These are phyloP conservation scores for Vanessa atalanta DNA, from an alignment of 1,140 invertebrate species.

Conservation along the genomic window DNA sequence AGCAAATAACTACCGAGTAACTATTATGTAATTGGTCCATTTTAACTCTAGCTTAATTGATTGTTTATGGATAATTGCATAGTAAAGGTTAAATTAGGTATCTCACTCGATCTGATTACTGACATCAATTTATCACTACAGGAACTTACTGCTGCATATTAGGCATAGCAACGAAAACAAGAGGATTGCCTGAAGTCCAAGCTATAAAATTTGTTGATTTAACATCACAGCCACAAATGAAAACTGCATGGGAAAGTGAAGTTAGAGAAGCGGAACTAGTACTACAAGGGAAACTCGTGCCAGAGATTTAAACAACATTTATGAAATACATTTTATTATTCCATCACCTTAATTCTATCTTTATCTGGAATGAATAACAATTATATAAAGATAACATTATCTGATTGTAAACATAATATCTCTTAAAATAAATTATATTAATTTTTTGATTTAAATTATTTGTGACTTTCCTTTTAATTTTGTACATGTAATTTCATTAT, in stretches of 20 bases:
- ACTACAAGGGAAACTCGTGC: constrained; percentile 50
- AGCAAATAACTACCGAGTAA: too few relatives aligned
- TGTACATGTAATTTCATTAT: too few relatives aligned
- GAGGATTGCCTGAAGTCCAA: constrained; percentile 61
- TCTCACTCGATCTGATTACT: neutral
- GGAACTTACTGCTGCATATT: constrained; percentile 69
- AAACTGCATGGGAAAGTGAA: constrained; percentile 61
- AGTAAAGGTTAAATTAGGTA: neutral
- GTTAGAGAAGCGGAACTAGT: constrained; percentile 60
- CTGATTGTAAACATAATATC: constrained; percentile 18
- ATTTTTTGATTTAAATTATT: neutral
- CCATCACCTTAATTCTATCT: constrained; percentile 53
- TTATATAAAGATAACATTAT: constrained; percentile 36
- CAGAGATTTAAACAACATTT: constrained; percentile 44
- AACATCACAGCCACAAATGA: constrained; percentile 56
- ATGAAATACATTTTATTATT: constrained; percentile 54
- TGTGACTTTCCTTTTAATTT: neutral
- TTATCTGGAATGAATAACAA: constrained; percentile 55
- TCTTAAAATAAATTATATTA: constrained; percentile 11
- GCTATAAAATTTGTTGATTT: constrained; percentile 62
- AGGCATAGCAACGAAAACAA: constrained; percentile 59
- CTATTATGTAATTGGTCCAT: too few relatives aligned
- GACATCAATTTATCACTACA: constrained; percentile 28
- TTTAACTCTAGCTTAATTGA: too few relatives aligned
- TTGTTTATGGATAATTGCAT: too few relatives aligned